phyloP scores from a whole-genome alignment of 2,113 vertebrate genomes.

The Cnemophilus loriae region DNA sequence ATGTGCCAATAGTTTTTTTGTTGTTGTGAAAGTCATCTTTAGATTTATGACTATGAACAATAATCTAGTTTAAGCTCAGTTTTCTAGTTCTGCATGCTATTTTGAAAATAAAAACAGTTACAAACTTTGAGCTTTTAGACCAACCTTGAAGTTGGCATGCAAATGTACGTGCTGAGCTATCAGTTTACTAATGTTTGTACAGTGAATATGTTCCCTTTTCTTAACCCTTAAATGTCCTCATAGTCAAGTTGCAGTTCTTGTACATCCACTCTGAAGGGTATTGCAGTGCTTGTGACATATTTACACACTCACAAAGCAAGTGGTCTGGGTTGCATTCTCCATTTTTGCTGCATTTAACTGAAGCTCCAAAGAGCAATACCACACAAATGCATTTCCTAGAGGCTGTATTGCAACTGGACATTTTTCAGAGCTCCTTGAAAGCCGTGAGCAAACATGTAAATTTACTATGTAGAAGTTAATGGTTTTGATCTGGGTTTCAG shows the following conservation, averaged over 20 bases:
- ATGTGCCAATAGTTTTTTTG: conserved; percentile 20
- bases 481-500: conserved; percentile 22
- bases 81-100: conserved; percentile 23
- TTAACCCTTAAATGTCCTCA: background rate
- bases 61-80: background rate
- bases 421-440: conserved; percentile 28
- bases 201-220: background rate
- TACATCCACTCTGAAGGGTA: background rate
- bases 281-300: background rate
- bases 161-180: background rate
- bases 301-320: background rate
- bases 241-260: background rate
- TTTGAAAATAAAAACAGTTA: conserved; percentile 15
- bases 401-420: background rate
- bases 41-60: conserved; percentile 48
- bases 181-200: background rate
- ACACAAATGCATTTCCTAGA: background rate
- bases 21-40: conserved; percentile 34
- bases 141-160: conserved; percentile 13
- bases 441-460: background rate
- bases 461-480: background rate
- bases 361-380: background rate
- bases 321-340: background rate
- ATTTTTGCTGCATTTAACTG: background rate
- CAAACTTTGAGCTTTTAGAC: conserved; percentile 1